A percentile compares a stretch with the other conserved stretches of the same genome.
Evolutionary conservation across 2,888 invertebrate genomes (phyloP).

Genomic region (Synergus laeviventris): DNA sequence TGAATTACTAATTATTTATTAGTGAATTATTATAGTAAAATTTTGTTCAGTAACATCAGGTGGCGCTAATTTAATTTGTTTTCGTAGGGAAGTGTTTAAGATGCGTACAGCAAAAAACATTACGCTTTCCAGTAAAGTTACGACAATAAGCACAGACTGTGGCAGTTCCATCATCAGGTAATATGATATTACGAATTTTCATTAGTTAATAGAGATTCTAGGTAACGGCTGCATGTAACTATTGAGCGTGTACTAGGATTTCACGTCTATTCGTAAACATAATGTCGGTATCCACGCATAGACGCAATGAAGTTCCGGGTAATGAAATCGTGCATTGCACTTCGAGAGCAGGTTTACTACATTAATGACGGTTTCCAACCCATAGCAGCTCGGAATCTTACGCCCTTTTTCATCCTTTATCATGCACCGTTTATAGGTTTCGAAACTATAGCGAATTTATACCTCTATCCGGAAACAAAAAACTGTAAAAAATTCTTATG

Average conservation of each 20-base stretch:
- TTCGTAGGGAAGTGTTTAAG: not conserved
- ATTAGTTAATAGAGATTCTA: conserved; percentile 55
- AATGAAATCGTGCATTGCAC: conserved; percentile 56
- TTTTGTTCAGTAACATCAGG: not conserved
- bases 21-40: too few species aligned
- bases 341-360: conserved; percentile 42
- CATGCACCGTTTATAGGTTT: conserved; percentile 3
- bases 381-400: conserved; percentile 12
- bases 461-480: conserved; percentile 2
- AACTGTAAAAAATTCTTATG: conserved; percentile 20
- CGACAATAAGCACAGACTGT: not conserved
- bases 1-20: not conserved
- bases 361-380: conserved; percentile 51
- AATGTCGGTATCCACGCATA: conserved; percentile 44
- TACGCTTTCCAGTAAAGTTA: not conserved
- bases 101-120: not conserved
- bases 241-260: conserved; percentile 50
- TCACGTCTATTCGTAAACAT: conserved; percentile 50
- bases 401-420: conserved; percentile 9
- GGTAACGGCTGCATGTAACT: conserved; percentile 50
- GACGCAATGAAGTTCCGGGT: conserved; percentile 41
- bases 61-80: not conserved
- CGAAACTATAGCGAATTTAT: conserved; percentile 13
- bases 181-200: conserved; percentile 55
- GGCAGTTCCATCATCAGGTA: conserved; percentile 41